A percentile compares a stretch with the other conserved stretches of the same genome.
Conservation (phyloP, 2,888 invertebrate genomes). For the Caenorhabditis sp. region DNA sequence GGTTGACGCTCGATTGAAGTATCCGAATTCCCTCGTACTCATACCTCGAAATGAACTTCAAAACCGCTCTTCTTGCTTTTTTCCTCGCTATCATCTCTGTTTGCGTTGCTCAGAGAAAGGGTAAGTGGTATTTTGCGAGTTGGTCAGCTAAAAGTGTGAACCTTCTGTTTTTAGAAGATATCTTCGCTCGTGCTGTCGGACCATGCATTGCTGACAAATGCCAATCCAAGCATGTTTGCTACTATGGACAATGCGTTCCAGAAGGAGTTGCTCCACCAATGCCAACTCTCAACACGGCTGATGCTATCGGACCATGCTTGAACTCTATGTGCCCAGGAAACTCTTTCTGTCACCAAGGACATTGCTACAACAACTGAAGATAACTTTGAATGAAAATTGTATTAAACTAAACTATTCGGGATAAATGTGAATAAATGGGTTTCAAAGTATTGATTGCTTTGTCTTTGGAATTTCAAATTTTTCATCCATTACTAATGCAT, state of each 20-base stretch:
- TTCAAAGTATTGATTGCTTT: too few species aligned
- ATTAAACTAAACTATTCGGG: neutral
- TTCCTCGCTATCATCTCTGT: slow-evolving; percentile 38
- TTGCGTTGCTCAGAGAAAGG: slow-evolving; percentile 37
- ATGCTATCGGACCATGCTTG: slow-evolving; percentile 67
- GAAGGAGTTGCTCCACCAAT: slow-evolving; percentile 67
- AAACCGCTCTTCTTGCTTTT: slow-evolving; percentile 28
- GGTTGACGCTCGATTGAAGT: slow-evolving; percentile 18
- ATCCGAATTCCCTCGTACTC: slow-evolving; percentile 3
- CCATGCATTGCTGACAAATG: slow-evolving; percentile 72
- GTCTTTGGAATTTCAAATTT: too few species aligned
- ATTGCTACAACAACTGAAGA: slow-evolving; percentile 60
- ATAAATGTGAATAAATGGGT: neutral
- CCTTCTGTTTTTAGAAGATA: slow-evolving; percentile 44
- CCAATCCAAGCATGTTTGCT: slow-evolving; percentile 66
- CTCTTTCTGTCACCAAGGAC: slow-evolving; percentile 67
- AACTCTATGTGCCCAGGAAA: slow-evolving; percentile 65
- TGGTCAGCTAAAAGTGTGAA: neutral
- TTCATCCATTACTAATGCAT: neutral
- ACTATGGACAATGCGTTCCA: slow-evolving; percentile 72
- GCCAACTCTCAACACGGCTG: slow-evolving; percentile 64
- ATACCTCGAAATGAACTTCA: slow-evolving; percentile 41
- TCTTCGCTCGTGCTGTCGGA: slow-evolving; percentile 71
- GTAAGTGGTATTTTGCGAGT: slow-evolving; percentile 2
- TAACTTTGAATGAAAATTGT: neutral